These are phyloP conservation scores for Gonatopus flavifemur DNA, from an alignment of 1,140 invertebrate species.

Conservation along the genomic window DNA sequence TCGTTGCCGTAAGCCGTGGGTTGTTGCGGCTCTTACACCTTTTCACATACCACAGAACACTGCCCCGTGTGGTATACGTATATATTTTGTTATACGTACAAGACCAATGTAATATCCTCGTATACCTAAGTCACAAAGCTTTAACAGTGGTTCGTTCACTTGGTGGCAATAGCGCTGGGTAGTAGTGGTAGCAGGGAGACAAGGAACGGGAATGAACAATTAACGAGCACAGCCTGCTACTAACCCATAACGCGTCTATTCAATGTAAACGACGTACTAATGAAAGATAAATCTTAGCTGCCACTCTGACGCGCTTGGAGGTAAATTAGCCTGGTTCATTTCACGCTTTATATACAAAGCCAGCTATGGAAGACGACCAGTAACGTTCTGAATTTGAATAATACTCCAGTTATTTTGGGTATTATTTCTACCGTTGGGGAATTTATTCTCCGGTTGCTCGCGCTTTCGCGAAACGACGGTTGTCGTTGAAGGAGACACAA, in stretches of 20 bases:
- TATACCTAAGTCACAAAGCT: slow-evolving; percentile 35
- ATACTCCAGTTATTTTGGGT: too few species aligned
- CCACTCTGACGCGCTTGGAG: slow-evolving; percentile 17
- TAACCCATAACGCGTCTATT: slow-evolving; percentile 41
- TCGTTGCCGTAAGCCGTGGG: slow-evolving; percentile 41
- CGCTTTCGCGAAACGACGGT: slow-evolving; percentile 15
- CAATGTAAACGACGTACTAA: slow-evolving; percentile 44
- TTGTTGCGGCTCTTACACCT: slow-evolving; percentile 35
- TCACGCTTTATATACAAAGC: background rate
- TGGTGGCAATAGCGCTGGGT: slow-evolving; percentile 8
- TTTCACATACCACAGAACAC: slow-evolving; percentile 34
- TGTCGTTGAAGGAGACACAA: slow-evolving; percentile 22
- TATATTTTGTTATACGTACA: slow-evolving; percentile 5
- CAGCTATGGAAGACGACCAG: background rate
- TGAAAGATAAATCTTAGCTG: slow-evolving; percentile 45
- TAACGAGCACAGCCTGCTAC: slow-evolving; percentile 34
- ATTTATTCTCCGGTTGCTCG: slow-evolving; percentile 5
- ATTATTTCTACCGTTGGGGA: too few species aligned
- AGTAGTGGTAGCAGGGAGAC: slow-evolving; percentile 7
- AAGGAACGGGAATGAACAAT: slow-evolving; percentile 42
- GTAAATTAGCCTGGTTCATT: background rate
- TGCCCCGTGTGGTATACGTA: slow-evolving; percentile 12
- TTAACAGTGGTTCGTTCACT: too few species aligned
- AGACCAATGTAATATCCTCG: slow-evolving; percentile 24
- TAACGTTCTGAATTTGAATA: too few species aligned